phyloP scores from a whole-genome alignment of 2,113 vertebrate genomes.

The Rhea pennata region DNA sequence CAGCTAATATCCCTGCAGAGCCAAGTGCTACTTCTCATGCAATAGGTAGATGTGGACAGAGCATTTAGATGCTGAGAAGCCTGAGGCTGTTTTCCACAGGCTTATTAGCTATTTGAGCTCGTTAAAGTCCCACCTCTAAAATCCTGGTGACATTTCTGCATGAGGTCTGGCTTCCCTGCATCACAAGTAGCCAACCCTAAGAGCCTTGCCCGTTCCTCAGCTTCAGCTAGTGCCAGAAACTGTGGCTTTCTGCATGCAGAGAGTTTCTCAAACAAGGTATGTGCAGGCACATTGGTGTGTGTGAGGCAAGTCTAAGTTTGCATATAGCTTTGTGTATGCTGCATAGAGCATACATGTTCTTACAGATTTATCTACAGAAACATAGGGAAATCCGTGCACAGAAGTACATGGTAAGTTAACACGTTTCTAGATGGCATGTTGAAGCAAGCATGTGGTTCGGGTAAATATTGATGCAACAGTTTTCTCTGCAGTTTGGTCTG shows the following conservation, averaged over 20 bases:
- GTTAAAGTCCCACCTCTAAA: not conserved
- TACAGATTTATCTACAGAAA: rapidly evolving
- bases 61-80: not conserved
- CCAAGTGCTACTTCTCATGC: not conserved
- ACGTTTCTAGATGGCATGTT: rapidly evolving
- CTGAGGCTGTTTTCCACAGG: not conserved
- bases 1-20: not conserved
- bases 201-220: rapidly evolving
- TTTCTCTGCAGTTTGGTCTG: not conserved
- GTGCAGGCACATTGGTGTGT: not conserved
- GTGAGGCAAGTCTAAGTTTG: rapidly evolving
- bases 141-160: not conserved
- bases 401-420: rapidly evolving
- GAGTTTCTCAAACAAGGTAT: rapidly evolving
- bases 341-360: not conserved
- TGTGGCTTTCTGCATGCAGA: rapidly evolving
- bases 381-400: rapidly evolving
- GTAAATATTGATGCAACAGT: not conserved
- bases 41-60: not conserved
- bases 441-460: rapidly evolving
- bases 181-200: too few species aligned
- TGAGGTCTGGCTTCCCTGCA: not conserved
- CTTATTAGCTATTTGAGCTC: not conserved
- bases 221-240: not conserved
- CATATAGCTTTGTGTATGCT: not conserved